Base-by-base conservation (phyloP, 2,888 invertebrate genomes). In the Drosophila limbata region DNA sequence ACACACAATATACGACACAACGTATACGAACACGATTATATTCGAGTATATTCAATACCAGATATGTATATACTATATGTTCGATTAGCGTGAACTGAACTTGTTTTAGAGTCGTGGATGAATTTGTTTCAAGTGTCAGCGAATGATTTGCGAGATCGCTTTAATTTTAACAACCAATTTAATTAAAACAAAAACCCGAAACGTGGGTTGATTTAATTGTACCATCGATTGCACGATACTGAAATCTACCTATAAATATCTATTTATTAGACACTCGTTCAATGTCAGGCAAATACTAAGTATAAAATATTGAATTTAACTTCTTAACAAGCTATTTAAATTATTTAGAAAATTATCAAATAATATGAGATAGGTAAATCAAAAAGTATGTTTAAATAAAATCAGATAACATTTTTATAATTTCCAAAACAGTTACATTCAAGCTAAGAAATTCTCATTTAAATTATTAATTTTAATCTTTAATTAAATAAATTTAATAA, bases 121-220 rank as follows among this genome's bases (percentile, higher is more conserved):
- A 53, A 68, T 73, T 57, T 53, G 63, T 60, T 73, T 64, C 1
- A 69, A 47, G 63, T 79, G 76, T 63, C 74, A 61, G 42, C 51
- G 35, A 55, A 72, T 77, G 77, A 77, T 79, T 79, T 79, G 77
- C 77, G 77, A 65, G 68, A 52, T 76, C 77, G 56, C 17, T 57
- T 61, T 44, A 60, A 44, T 21, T 42, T 21, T 10, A 40, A 51
- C 53, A 53, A 53, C 21, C 57, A 65, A 40, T 60, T 63, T 53
- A 47, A 4, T 28, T 40, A 31, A 65, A 60, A 59, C 39, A 42
- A 4, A 31, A 13, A 8, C 19, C 35, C 28, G 39, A 47, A 52
- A 35, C 48, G 37, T 44, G 57, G 57, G 57, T 64, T 61, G 63
- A 17, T 55, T 47, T 31, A 50, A 44, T 31, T 44, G 4, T 53